Evolutionary conservation across 2,797 vertebrate species (phyloP), one percentile per base, ranked within the genome.

Genomic region (Amphiprion clarkii): DNA sequence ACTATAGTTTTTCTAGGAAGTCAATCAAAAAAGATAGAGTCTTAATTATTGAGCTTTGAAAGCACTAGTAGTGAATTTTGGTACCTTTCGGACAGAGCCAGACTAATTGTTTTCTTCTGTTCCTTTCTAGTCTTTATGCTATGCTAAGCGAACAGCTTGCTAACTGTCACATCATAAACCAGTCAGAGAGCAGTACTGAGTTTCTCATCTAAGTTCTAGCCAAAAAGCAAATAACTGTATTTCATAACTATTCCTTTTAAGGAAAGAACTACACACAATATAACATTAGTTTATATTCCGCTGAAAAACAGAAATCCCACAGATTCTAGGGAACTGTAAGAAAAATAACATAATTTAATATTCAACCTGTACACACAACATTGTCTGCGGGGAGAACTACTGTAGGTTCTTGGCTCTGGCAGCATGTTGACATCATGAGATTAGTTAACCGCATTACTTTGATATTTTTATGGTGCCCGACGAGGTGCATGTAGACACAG

Each of bases 371-470:
- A 39, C 36, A 33, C 19, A 19, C 69, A 19, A 42, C 51, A 71
- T 52, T 75, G 23, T 71, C 68, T 81, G 52, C 4, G 5, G 63
- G 55, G 60, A 56, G 17, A 63, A 40, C 39, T 36, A 56, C 49
- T 77, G 39, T 54, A 21, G 56, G n/a, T 31, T 81, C 61, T 76
- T 48, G 23, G 67, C 69, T 67, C 31, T 73, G 70, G 27, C 76
- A 73, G 73, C 69, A 60, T 80, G 76, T 78, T 84, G 74, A 84
- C 72, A 78, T 87, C 72, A 86, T 87, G 71, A 82, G 62, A 88
- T 80, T 71, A 76, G 74, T 78, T 82, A 88, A 88, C 76, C 62
- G 54, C 68, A 84, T 89, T 87, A 85, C 86, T 82, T 74, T 7
- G 49, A 74, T 84, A 79, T 72, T 82, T 88, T 87, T 89, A 87